Conservation (phyloP, 2,888 invertebrate species). For the Ganaspis brasiliensis region DNA sequence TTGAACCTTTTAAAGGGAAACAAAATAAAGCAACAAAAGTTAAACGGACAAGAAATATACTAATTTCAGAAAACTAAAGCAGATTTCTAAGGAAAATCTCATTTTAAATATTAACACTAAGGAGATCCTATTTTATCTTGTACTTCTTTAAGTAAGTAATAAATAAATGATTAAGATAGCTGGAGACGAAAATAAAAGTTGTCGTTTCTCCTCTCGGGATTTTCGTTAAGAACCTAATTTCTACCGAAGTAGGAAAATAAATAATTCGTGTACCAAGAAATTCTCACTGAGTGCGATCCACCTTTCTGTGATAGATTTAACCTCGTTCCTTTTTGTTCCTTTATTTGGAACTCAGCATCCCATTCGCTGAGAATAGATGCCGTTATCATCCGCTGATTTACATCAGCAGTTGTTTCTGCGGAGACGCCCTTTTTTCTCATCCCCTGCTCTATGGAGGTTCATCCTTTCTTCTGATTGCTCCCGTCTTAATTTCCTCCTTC, state of each 20-base stretch:
- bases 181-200: slow-evolving; percentile 14
- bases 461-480: slow-evolving; percentile 39
- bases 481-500: slow-evolving; percentile 39
- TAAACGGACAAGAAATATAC: background rate
- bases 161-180: slow-evolving; percentile 14
- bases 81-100: background rate
- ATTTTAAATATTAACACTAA: slow-evolving; percentile 9
- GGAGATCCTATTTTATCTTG: slow-evolving; percentile 2
- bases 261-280: slow-evolving; percentile 34
- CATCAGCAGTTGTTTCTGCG: slow-evolving; percentile 39
- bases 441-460: slow-evolving; percentile 1
- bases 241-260: slow-evolving; percentile 7
- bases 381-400: slow-evolving; percentile 37
- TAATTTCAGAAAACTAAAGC: background rate
- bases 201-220: slow-evolving; percentile 1
- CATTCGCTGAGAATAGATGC: slow-evolving; percentile 32
- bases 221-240: slow-evolving; percentile 19
- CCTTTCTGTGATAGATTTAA: slow-evolving; percentile 32
- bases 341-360: slow-evolving; percentile 34
- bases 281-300: slow-evolving; percentile 38
- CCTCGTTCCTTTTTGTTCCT: slow-evolving; percentile 8
- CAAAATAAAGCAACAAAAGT: background rate
- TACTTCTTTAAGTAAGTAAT: slow-evolving; percentile 4
- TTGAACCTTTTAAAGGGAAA: too few relatives aligned
- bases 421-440: slow-evolving; percentile 32